A percentile compares a stretch with the other conserved stretches of the same genome.
phyloP scores from a whole-genome alignment of 2,113 vertebrate species.

The Himantopus leucocephalus region DNA sequence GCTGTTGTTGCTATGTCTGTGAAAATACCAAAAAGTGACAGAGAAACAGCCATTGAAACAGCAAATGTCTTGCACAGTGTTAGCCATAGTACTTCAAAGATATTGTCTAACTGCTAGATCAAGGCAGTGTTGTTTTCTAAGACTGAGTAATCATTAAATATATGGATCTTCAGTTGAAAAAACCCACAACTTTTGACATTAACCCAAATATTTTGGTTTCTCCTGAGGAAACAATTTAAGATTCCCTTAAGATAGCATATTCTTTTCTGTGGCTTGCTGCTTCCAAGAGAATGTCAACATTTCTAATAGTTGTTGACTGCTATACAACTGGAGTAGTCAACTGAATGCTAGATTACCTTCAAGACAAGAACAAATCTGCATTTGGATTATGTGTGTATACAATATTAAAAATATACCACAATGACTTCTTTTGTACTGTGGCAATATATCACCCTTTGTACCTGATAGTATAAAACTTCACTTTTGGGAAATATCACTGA shows the following conservation, averaged over 20 bases:
- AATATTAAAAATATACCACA: background rate
- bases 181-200: background rate
- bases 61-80: background rate
- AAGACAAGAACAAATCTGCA: background rate
- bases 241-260: background rate
- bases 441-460: background rate
- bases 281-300: background rate
- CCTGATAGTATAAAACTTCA: background rate
- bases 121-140: background rate
- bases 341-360: background rate
- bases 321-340: background rate
- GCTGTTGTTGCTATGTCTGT: background rate
- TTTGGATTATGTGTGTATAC: background rate
- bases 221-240: background rate
- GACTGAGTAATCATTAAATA: background rate
- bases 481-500: background rate
- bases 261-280: background rate
- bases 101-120: background rate
- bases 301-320: background rate
- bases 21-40: background rate
- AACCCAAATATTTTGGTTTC: background rate
- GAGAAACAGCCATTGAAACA: background rate
- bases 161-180: background rate
- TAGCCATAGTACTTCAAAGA: background rate
- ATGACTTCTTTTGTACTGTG: background rate